Percentiles rank a stretch among this genome's conserved stretches.
phyloP scores from a whole-genome alignment of 1,140 invertebrate genomes.

The Drosophila obscura region DNA sequence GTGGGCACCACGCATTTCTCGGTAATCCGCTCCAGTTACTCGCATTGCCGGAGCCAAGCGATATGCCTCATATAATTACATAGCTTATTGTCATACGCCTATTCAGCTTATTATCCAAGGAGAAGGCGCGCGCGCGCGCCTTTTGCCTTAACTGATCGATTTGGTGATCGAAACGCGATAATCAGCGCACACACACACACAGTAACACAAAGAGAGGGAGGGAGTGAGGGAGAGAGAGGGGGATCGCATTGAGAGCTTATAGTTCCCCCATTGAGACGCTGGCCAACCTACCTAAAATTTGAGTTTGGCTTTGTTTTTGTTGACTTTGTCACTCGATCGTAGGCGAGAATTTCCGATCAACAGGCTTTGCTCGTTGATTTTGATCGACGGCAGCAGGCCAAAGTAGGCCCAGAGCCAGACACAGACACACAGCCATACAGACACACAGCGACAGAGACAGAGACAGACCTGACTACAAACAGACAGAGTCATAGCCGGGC shows the following conservation, averaged over 20 bases:
- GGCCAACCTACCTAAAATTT: slow-evolving; percentile 63
- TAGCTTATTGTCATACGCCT: slow-evolving; percentile 81
- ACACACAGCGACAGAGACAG: slow-evolving; percentile 2
- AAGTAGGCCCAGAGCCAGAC: slow-evolving; percentile 52
- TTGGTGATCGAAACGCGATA: slow-evolving; percentile 69
- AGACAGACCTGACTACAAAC: slow-evolving; percentile 5
- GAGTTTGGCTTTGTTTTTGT: slow-evolving; percentile 57
- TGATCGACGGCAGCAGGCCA: slow-evolving; percentile 77
- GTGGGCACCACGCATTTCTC: slow-evolving; percentile 63
- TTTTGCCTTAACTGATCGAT: slow-evolving; percentile 76
- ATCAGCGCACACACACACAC: slow-evolving; percentile 41
- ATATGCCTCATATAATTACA: slow-evolving; percentile 79
- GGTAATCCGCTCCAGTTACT: slow-evolving; percentile 70
- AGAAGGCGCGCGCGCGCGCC: slow-evolving; percentile 62
- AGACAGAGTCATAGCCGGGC: slow-evolving; percentile 19
- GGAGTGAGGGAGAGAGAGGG: slow-evolving; percentile 2
- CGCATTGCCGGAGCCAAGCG: slow-evolving; percentile 40
- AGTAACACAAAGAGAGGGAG: not conserved
- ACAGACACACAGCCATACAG: not conserved
- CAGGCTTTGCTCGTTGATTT: slow-evolving; percentile 53
- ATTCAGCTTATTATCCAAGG: slow-evolving; percentile 76
- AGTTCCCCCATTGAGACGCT: slow-evolving; percentile 67
- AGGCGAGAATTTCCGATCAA: slow-evolving; percentile 82
- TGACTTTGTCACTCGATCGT: slow-evolving; percentile 73
- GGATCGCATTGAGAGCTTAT: slow-evolving; percentile 23